A percentile compares a stretch with the other conserved stretches of the same genome.
Conservation (phyloP, 2,888 invertebrate species). For the Leistus spinibarbis region DNA sequence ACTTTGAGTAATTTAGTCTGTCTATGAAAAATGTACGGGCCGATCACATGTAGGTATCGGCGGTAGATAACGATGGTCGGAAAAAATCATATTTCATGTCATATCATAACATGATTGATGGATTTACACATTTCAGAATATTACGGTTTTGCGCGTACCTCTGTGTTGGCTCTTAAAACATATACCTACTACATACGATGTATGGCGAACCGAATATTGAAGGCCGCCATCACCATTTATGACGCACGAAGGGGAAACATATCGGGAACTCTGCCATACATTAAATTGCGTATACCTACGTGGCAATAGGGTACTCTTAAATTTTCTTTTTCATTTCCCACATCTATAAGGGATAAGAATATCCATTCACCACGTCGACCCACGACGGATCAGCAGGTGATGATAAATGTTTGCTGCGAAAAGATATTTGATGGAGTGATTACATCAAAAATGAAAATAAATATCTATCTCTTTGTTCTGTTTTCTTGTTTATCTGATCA, state of each 20-base stretch:
- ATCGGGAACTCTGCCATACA: background rate
- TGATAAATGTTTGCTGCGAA: constrained; percentile 24
- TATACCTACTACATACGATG: background rate
- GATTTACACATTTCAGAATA: background rate
- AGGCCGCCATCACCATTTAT: background rate
- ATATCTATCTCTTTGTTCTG: background rate
- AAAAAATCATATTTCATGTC: background rate
- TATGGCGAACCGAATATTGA: background rate
- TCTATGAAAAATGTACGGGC: background rate
- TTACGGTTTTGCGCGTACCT: background rate
- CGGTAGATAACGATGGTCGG: background rate
- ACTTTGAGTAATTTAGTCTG: background rate
- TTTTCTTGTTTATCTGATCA: background rate
- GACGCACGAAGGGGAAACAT: background rate
- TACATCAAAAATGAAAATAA: background rate
- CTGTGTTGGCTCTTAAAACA: background rate
- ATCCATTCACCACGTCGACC: constrained; percentile 5
- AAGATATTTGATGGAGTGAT: background rate
- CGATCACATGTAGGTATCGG: background rate
- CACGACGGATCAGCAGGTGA: constrained; percentile 13
- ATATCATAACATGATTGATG: background rate
- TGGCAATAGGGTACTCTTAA: constrained; percentile 15
- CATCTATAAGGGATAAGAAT: too few species aligned
- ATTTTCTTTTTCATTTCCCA: constrained; percentile 25
- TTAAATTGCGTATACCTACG: constrained; percentile 27